Conservation (phyloP, 2,797 vertebrate genomes). For the Knipowitschia caucasica region DNA sequence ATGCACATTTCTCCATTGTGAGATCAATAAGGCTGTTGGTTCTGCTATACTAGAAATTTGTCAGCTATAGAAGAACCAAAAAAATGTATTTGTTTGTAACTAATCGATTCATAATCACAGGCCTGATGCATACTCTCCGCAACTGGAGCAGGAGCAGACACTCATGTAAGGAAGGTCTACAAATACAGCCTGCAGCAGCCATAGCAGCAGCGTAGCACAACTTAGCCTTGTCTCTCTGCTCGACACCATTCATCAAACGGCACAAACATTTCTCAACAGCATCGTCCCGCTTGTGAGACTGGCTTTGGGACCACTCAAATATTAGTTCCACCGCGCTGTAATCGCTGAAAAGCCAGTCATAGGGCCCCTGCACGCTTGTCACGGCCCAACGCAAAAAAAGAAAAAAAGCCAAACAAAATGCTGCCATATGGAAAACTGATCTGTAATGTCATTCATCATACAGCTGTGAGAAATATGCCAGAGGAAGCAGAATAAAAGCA, state of each 20-base stretch:
- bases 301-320: slow-evolving; percentile 13
- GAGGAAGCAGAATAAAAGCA: slow-evolving; percentile 29
- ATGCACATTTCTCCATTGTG: no score
- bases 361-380: slow-evolving; percentile 33
- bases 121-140: no score
- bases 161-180: background rate
- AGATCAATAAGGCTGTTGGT: no score
- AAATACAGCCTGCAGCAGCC: background rate
- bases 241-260: background rate
- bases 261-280: slow-evolving; percentile 9
- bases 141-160: background rate
- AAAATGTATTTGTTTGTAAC: no score
- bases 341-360: slow-evolving; percentile 38
- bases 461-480: slow-evolving; percentile 38
- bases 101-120: no score
- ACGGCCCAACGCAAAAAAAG: slow-evolving; percentile 29
- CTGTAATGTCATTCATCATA: slow-evolving; percentile 47
- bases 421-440: slow-evolving; percentile 54
- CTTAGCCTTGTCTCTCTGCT: background rate
- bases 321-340: slow-evolving; percentile 39
- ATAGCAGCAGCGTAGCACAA: background rate
- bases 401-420: slow-evolving; percentile 43
- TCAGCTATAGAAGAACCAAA: no score
- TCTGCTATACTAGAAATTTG: no score
- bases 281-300: slow-evolving; percentile 31